Evolutionary conservation across 2,113 vertebrate genomes (phyloP).

Genomic region (Mesembrinibis cayennensis): DNA sequence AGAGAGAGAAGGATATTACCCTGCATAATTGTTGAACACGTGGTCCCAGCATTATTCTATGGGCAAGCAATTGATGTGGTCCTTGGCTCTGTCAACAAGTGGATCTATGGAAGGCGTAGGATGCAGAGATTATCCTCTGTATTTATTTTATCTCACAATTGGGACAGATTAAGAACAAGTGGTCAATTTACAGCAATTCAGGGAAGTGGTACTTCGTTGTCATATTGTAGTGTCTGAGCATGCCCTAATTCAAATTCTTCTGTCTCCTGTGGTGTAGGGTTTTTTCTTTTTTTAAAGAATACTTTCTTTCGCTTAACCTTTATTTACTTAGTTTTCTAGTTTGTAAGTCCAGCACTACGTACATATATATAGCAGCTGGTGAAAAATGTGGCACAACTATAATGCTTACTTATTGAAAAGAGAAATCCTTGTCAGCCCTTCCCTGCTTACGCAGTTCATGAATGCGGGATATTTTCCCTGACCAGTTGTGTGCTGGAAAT

Average conservation of each 20-base stretch:
- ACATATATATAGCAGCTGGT: rapidly evolving
- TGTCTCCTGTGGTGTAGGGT: not conserved
- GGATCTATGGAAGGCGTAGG: not conserved
- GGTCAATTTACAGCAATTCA: not conserved
- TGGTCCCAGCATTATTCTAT: not conserved
- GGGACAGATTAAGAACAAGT: slow-evolving; percentile 34
- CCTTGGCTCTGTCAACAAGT: not conserved
- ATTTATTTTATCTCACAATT: not conserved
- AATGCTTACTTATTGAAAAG: not conserved
- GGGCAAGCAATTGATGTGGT: not conserved
- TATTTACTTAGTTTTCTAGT: not conserved
- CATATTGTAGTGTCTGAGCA: not conserved
- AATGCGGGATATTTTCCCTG: slow-evolving; percentile 1
- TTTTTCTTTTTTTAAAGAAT: not conserved
- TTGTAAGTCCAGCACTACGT: not conserved
- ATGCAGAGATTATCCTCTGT: not conserved
- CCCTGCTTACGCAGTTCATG: not conserved
- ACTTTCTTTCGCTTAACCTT: not conserved
- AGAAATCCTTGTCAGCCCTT: not conserved
- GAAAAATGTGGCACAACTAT: not conserved
- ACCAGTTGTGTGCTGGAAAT: not conserved
- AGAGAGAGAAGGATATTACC: not conserved
- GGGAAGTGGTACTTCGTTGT: not conserved
- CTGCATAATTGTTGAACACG: not conserved
- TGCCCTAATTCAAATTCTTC: not conserved